Conservation (phyloP, 2,113 vertebrate species). For the Martes martes region DNA sequence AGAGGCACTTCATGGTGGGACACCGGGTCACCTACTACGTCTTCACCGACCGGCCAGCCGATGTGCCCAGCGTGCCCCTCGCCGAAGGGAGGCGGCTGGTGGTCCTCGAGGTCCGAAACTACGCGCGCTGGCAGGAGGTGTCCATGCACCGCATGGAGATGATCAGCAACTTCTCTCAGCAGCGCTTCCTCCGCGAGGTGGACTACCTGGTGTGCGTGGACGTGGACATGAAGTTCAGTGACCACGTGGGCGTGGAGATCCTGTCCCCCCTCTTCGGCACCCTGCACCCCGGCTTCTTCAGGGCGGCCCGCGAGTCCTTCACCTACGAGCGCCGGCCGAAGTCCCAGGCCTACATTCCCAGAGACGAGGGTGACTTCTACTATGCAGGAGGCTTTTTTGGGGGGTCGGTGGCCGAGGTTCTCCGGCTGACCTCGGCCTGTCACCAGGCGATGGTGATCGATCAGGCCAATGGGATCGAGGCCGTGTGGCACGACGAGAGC, state of each 20-base stretch:
- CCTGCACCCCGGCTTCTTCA: slow-evolving; percentile 77
- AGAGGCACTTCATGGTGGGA: slow-evolving; percentile 81
- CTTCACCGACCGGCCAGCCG: slow-evolving; percentile 76
- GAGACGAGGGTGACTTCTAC: slow-evolving; percentile 79
- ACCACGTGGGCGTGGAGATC: slow-evolving; percentile 75
- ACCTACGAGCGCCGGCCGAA: slow-evolving; percentile 69
- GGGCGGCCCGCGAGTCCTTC: not conserved
- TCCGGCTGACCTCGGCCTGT: slow-evolving; percentile 71
- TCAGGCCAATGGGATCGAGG: slow-evolving; percentile 58
- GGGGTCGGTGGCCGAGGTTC: slow-evolving; percentile 67
- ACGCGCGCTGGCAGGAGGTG: slow-evolving; percentile 80
- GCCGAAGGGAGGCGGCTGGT: slow-evolving; percentile 5
- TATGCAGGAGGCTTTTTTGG: slow-evolving; percentile 77
- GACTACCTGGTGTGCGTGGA: slow-evolving; percentile 81
- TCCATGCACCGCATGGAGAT: slow-evolving; percentile 79
- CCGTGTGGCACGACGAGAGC: slow-evolving; percentile 80
- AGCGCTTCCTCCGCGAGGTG: not conserved
- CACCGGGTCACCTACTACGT: slow-evolving; percentile 80
- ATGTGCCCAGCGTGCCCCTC: slow-evolving; percentile 69
- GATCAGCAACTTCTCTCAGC: slow-evolving; percentile 62
- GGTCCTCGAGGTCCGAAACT: slow-evolving; percentile 13
- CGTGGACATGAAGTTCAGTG: slow-evolving; percentile 78
- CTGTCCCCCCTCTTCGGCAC: slow-evolving; percentile 70
- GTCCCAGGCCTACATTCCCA: slow-evolving; percentile 73
- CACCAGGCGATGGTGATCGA: slow-evolving; percentile 69